A percentile compares a stretch with the other conserved stretches of the same genome.
Evolutionary conservation across 2,888 invertebrate genomes (phyloP).

Genomic region (Platycheirus rosarum): DNA sequence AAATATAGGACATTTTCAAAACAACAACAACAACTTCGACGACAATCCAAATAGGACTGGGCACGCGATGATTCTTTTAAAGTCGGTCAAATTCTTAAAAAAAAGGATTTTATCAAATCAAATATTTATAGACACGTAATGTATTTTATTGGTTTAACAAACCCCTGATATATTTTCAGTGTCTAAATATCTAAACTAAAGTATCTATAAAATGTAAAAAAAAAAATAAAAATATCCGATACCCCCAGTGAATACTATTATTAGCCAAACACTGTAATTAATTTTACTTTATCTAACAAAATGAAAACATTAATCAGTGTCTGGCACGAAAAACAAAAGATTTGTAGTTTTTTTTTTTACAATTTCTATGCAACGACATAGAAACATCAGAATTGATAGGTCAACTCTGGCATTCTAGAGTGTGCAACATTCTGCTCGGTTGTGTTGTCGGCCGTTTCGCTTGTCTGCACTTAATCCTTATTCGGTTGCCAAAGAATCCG

Average conservation of each 20-base stretch:
- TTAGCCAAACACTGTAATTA: slow-evolving; percentile 52
- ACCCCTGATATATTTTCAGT: slow-evolving; percentile 20
- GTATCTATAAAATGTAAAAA: too few relatives aligned
- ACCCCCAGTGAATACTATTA: slow-evolving; percentile 54
- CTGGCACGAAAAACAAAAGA: slow-evolving; percentile 41
- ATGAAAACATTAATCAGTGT: slow-evolving; percentile 51
- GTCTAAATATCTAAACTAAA: background rate
- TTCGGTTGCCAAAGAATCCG: slow-evolving; percentile 58
- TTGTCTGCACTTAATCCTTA: slow-evolving; percentile 45
- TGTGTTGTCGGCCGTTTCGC: slow-evolving; percentile 28
- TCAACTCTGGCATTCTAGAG: slow-evolving; percentile 21
- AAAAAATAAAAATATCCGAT: background rate
- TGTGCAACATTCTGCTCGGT: slow-evolving; percentile 21
- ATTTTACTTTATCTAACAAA: slow-evolving; percentile 52
- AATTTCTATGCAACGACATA: slow-evolving; percentile 27
- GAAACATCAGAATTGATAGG: slow-evolving; percentile 32
- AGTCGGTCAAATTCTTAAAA: background rate
- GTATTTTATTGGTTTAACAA: slow-evolving; percentile 18
- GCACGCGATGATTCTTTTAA: background rate
- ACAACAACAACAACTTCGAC: background rate
- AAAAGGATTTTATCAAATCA: background rate
- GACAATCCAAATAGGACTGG: background rate
- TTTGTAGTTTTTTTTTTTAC: slow-evolving; percentile 6
- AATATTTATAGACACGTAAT: background rate
- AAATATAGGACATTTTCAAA: too few relatives aligned